Base-by-base conservation (phyloP, 2,888 invertebrate genomes). In the Saturnia pavonia region DNA sequence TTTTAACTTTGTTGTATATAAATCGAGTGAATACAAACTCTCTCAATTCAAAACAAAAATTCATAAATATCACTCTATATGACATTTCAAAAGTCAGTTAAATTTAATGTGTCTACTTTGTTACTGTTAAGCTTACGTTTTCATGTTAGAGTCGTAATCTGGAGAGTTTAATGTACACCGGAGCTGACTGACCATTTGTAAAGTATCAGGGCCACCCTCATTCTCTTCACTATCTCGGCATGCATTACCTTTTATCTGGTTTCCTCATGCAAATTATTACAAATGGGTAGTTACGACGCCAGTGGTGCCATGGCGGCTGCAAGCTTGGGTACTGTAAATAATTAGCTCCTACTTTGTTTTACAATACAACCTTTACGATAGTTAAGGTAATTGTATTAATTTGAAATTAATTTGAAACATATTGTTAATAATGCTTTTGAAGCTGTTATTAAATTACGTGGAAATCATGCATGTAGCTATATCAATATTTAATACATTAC, bases 251-350 rank as follows among this genome's bases (percentile, higher is more conserved):
- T 81, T 84, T 87, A 88, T 88, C 86, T 82, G 72, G 82, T 82
- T 91, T 91, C 90, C 90, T 90, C 81, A 91, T 91, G 90, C 88
- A 90, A 91, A 89, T 91, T 76, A 82, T 85, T 89, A 86, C 86
- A 88, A 90, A 90, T 87, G 82, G 83, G 79, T 80, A 81, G 83
- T 89, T 89, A 89, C 85, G 80, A 85, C 84, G 84, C 82, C 74
- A 71, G 73, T 71, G 73, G 74, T 72, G 73, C 69, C 71, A 27
- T 25, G 69, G 71, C 71, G 69, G 74, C 72, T 73, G 65, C 68
- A 73, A 72, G 70, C 74, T 70, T 74, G 16, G 8, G 12, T 60
- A 60, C 12, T 60, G 57, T 40, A 40, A 65, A 65, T 65, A 65
- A 65, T n/a, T 65, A 34, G 65, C n/a, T 65, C 40, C 40, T 40